Evolutionary conservation across 2,888 invertebrate genomes (phyloP), one percentile per base, ranked within the genome.

Genomic region (Pyrocoelia pectoralis): DNA sequence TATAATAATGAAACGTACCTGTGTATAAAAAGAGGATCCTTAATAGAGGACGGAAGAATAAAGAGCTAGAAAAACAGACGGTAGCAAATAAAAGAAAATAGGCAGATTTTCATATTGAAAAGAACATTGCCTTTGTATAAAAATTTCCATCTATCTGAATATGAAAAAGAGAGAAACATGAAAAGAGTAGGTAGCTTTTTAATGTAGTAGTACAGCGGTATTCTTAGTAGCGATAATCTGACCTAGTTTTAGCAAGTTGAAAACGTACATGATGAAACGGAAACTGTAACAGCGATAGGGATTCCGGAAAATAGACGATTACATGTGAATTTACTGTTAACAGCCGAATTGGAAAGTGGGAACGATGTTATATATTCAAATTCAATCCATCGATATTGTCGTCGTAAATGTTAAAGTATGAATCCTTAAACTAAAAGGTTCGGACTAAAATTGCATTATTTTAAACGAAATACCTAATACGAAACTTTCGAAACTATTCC

Each of bases 201-300:
- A 61, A 61, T 61, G 61, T 61, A 50, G 50, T 56, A 48, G 8
- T 33, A 33, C 33, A 8, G 24, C 50, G 50, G 51, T 33, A 49
- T 29, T 56, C 56, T 61, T 61, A 61, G 61, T 56, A 41, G 55
- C 56, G 50, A 50, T 61, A 61, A 61, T 61, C 61, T 61, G 61
- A 61, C 61, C 61, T 61, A 61, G 55, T 61, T 61, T 56, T 55
- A 33, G 50, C 28, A 56, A 61, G 29, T 61, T 56, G 51, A 46
- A 33, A 56, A 50, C 61, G 50, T 56, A 29, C 54, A 56, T 50
- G 49, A 61, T 61, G 55, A 51, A 56, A 28, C 55, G 51, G 56
- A 56, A 61, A 41, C 52, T 17, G 61, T 55, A 46, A 61, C 61
- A 51, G 41, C 55, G 55, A 46, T 33, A 56, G 61, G 61, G 61